A percentile compares a stretch with the other conserved stretches of the same genome.
Conservation (phyloP, 30 jellyfish, hydroid and myxozoan species). For the Catostylus mosaicus region DNA sequence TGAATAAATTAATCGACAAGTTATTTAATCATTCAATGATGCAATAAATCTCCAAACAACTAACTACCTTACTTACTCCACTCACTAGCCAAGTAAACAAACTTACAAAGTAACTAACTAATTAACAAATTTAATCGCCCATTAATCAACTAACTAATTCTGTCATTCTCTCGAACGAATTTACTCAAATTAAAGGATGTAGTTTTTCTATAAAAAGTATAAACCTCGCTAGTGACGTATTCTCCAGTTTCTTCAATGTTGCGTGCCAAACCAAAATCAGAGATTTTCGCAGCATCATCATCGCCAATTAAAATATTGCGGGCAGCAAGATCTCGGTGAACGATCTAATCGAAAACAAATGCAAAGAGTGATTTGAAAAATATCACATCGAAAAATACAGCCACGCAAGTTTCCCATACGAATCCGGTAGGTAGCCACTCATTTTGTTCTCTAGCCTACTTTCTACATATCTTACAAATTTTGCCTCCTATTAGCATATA, state of each 20-base stretch:
- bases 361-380: neutral
- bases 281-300: slow-evolving; percentile 28
- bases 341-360: neutral
- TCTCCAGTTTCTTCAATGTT: slow-evolving; percentile 27
- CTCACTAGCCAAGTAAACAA: no score
- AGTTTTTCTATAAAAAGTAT: no score
- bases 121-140: no score
- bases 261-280: slow-evolving; percentile 49
- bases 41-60: no score
- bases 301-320: slow-evolving; percentile 39
- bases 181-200: no score
- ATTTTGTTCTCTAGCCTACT: neutral
- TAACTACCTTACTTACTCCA: no score
- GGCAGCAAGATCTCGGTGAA: slow-evolving; percentile 53
- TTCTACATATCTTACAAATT: neutral
- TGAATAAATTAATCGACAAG: no score
- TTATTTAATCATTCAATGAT: no score
- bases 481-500: neutral
- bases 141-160: no score
- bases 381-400: neutral
- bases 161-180: no score
- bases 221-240: slow-evolving; percentile 28
- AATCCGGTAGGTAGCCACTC: neutral
- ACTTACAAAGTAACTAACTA: no score
- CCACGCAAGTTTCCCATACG: neutral